Evolutionary conservation across 23 tunicate species (phyloP).

Genomic region (Clavelina lepadiformis): DNA sequence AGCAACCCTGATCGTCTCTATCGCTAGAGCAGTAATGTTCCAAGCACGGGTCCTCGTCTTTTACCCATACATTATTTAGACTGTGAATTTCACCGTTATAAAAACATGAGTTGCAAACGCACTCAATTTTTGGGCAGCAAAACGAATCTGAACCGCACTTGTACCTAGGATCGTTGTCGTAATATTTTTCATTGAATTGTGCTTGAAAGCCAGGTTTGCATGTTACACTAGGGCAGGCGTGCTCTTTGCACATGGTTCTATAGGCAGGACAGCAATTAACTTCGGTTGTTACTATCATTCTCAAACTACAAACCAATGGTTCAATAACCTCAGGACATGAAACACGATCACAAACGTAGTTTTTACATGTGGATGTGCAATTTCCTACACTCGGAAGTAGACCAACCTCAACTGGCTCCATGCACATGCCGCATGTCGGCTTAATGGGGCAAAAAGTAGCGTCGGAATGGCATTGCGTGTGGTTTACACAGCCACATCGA

Average conservation of each 20-base stretch:
- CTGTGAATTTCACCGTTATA: constrained; percentile 1
- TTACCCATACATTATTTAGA: constrained; percentile 15
- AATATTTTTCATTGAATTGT: background rate
- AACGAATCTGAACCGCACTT: background rate
- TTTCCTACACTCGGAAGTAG: constrained; percentile 5
- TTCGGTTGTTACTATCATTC: background rate
- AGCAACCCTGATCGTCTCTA: constrained; percentile 19
- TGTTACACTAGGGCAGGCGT: background rate
- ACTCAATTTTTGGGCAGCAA: constrained; percentile 17
- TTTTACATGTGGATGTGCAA: constrained; percentile 9
- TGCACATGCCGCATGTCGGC: constrained; percentile 20
- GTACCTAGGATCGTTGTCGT: constrained; percentile 12
- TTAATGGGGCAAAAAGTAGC: constrained; percentile 11
- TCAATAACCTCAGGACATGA: background rate
- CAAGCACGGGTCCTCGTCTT: constrained; percentile 12
- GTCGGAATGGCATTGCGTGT: constrained; percentile 11
- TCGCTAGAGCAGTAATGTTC: constrained; percentile 7
- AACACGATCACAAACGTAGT: background rate
- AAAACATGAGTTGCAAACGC: constrained; percentile 25
- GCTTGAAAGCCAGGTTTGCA: background rate
- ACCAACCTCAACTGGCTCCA: background rate
- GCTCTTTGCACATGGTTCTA: background rate
- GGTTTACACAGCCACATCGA: constrained; percentile 21
- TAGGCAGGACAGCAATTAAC: constrained; percentile 3
- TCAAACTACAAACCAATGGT: background rate